Conservation (phyloP, 2,113 vertebrate genomes). For the Panthera uncia region DNA sequence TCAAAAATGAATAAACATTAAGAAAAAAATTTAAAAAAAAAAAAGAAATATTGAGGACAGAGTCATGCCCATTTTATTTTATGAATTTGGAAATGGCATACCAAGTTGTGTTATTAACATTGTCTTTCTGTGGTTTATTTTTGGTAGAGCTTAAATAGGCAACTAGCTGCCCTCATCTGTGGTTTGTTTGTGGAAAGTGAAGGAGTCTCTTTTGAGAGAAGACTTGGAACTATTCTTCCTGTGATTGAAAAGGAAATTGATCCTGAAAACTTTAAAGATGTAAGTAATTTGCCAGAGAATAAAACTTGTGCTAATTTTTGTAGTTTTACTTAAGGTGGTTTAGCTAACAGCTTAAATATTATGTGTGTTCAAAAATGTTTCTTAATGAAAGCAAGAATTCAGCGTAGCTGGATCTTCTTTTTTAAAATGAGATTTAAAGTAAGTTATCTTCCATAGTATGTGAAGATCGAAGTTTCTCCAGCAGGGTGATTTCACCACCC, state of each 20-base stretch:
- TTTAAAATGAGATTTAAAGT: not conserved
- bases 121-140: not conserved
- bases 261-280: constrained; percentile 89
- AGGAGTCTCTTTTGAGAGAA: constrained; percentile 87
- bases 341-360: not conserved
- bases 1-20: too few relatives aligned
- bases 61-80: not conserved
- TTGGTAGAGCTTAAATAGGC: constrained; percentile 87
- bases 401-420: not conserved
- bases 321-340: not conserved
- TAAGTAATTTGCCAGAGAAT: constrained; percentile 80
- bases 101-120: not conserved
- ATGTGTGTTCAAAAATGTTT: not conserved
- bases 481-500: not conserved
- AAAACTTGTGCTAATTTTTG: not conserved
- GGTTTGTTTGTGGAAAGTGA: constrained; percentile 95
- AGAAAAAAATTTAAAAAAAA: not conserved
- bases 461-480: not conserved
- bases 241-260: constrained; percentile 91
- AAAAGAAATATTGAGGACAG: not conserved
- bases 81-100: not conserved
- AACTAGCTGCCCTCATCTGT: constrained; percentile 92
- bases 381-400: not conserved
- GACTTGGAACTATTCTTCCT: constrained; percentile 88
- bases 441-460: not conserved